Percentiles rank a stretch among this genome's conserved stretches.
phyloP scores from a whole-genome alignment of 2,797 vertebrate species.

The Sebastes elongatus region DNA sequence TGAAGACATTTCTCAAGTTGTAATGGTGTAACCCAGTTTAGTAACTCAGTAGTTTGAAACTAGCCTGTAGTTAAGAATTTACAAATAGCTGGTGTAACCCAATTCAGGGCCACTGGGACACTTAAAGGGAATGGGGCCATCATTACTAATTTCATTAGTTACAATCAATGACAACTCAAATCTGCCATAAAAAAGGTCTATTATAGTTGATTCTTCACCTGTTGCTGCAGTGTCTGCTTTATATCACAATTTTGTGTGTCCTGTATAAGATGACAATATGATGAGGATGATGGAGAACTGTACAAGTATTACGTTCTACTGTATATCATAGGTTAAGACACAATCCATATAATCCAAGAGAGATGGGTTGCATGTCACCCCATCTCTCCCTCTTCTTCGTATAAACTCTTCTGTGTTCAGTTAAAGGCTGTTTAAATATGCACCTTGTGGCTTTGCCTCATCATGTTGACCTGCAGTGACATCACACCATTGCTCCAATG shows the following conservation, averaged over 20 bases:
- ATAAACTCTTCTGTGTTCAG: not conserved
- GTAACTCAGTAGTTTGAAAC: not conserved
- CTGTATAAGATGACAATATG: not conserved
- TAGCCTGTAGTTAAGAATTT: not conserved
- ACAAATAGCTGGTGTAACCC: not conserved
- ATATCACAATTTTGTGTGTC: not conserved
- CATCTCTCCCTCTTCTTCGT: not conserved
- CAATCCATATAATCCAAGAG: not conserved
- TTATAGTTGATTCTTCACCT: not conserved
- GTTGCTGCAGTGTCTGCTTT: not conserved
- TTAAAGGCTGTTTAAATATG: not conserved
- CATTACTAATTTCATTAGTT: not conserved
- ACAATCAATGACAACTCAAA: not conserved
- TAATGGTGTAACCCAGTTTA: not conserved
- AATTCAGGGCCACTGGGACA: not conserved
- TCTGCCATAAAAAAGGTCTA: not conserved
- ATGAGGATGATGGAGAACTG: not conserved
- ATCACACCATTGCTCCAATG: conserved; percentile 81
- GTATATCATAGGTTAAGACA: not conserved
- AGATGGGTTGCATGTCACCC: not conserved
- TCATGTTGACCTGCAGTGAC: conserved; percentile 72
- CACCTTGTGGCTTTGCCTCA: conserved; percentile 56
- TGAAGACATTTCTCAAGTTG: not conserved
- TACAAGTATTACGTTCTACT: not conserved
- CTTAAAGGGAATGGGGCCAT: not conserved